Evolutionary conservation across 1,140 invertebrate genomes (phyloP), one percentile per base, ranked within the genome.

Genomic region (Dysdera silvatica): DNA sequence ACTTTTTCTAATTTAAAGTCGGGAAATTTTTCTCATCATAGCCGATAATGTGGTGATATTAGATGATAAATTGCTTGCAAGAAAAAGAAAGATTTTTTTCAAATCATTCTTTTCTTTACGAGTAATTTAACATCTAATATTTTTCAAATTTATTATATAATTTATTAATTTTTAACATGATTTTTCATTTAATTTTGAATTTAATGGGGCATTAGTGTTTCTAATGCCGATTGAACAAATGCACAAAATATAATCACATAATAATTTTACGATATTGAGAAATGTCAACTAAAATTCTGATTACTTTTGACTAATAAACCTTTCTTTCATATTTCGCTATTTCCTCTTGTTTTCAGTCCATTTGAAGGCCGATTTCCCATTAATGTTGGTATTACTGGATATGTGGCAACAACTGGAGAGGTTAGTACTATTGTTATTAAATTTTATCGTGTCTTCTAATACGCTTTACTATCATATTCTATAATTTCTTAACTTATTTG

Each of bases 341-440:
- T 56, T 6, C 32, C 33, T 52, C 45, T 12, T 40, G 45, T 20
- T 62, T 58, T 6, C 12, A 67, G 66, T 47, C 89, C 89, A 32
- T 91, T 88, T 75, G 90, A 93, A 74, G 89, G 88, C 67, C 81
- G 91, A 69, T 98, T 98, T 80, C 93, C 95, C 8, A 95, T 98
- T 71, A 95, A 95, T 75, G 85, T 95, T 68, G 95, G 89, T 40
- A 88, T 94, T 70, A 86, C 87, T 3, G 90, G 90, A 0, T 83
- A 88, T 73, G 89, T 92, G 1, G 87, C 88, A 4, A 83, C 80
- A 10, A 88, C 85, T 29, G 81, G 81, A 73, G 78, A 82, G 65
- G 71, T 88, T 55, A 56, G 32, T n/a, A 41, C 14, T 16, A 48
- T 24, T 35, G 16, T 24, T n/a, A n/a, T n/a, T n/a, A n/a, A n/a